A percentile compares a stretch with the other conserved stretches of the same genome.
These are phyloP conservation scores for Chascanopsetta lugubris DNA, from an alignment of 2,113 vertebrate species.

Conservation along the genomic window DNA sequence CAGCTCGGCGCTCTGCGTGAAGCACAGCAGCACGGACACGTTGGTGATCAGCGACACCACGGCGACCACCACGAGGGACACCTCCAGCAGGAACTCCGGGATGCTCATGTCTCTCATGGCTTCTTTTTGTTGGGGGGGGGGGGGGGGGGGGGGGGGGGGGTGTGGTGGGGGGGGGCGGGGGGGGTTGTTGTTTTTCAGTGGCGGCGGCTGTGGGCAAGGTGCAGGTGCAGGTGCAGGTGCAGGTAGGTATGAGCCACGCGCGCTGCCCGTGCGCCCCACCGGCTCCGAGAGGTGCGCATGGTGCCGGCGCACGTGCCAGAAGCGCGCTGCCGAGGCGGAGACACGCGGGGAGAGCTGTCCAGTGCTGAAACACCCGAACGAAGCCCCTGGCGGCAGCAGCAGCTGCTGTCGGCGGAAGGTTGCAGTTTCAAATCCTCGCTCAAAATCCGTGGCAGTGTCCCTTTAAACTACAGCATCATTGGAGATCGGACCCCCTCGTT, in stretches of 20 bases:
- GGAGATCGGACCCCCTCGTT: no score
- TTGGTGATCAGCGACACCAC: conserved; percentile 81
- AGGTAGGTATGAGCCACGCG: conserved; percentile 42
- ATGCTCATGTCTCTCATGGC: conserved; percentile 80
- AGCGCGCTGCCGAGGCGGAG: not conserved
- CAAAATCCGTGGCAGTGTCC: no score
- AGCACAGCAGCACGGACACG: conserved; percentile 83
- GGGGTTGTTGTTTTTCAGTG: no score
- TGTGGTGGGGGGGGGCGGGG: no score
- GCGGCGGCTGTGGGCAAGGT: conserved; percentile 22
- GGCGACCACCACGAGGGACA: conserved; percentile 79
- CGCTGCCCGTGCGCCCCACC: conserved; percentile 18
- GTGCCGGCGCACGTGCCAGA: conserved; percentile 18
- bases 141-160: no score
- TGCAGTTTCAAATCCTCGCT: no score
- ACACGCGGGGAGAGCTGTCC: conserved; percentile 78
- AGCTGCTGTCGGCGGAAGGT: no score
- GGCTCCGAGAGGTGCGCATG: conserved; percentile 9
- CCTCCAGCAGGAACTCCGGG: conserved; percentile 80
- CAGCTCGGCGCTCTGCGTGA: conserved; percentile 81
- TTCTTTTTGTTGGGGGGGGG: no score
- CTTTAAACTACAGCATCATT: no score
- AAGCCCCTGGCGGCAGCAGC: not conserved
- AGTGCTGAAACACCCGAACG: conserved; percentile 79
- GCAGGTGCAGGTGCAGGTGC: conserved; percentile 20